Conservation (phyloP, 1,140 invertebrate species). For the Diabrotica virgifera region DNA sequence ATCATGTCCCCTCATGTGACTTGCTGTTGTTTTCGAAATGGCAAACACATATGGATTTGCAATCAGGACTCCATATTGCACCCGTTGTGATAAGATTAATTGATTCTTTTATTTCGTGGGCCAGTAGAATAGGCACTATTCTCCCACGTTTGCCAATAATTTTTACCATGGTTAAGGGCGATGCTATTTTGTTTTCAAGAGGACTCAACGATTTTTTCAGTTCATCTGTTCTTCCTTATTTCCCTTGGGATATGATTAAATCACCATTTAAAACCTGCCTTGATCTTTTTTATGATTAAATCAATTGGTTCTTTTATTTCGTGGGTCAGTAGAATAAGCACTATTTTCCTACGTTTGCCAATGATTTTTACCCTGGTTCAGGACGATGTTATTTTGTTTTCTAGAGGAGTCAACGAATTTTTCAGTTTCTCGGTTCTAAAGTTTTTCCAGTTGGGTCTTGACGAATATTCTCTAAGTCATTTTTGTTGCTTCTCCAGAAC, state of each 20-base stretch:
- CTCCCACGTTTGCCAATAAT: no score
- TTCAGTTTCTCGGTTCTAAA: constrained; percentile 9
- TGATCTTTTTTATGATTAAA: no score
- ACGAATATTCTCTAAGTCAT: constrained; percentile 8
- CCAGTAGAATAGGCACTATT: constrained; percentile 14
- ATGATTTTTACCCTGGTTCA: constrained; percentile 18
- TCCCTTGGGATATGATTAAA: no score
- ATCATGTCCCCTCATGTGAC: constrained; percentile 18
- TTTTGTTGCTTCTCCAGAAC: constrained; percentile 20
- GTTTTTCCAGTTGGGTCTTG: constrained; percentile 12
- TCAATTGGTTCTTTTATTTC: no score
- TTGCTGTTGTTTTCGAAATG: neutral
- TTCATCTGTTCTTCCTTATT: no score
- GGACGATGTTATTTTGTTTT: constrained; percentile 14
- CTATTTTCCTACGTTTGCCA: constrained; percentile 17
- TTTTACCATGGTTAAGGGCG: no score
- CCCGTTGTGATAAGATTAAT: no score
- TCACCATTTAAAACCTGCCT: no score
- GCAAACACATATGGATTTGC: constrained; percentile 3
- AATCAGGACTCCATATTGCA: neutral
- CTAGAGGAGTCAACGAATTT: constrained; percentile 15
- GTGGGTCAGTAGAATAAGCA: no score
- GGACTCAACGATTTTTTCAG: no score
- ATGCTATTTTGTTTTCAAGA: no score
- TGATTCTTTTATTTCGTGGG: constrained; percentile 19